These are phyloP conservation scores for Acipenser oxyrinchus DNA, from an alignment of 2,797 vertebrate species.

Conservation along the genomic window DNA sequence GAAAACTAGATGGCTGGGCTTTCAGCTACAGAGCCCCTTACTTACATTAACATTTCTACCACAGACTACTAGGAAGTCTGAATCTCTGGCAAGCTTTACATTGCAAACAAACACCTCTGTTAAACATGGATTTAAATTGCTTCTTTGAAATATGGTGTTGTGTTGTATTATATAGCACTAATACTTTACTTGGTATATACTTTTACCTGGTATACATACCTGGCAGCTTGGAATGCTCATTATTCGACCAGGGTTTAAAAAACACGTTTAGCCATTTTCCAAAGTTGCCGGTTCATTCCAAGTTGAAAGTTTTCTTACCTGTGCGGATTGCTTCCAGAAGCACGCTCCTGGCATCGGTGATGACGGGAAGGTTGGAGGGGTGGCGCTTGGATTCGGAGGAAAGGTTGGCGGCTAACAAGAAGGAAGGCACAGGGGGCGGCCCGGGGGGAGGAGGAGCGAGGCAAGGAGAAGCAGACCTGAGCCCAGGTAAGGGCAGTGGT, in stretches of 20 bases:
- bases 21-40: too few species aligned
- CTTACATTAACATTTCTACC: too few species aligned
- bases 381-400: conserved; percentile 82
- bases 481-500: conserved; percentile 67
- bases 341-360: conserved; percentile 94
- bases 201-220: too few species aligned
- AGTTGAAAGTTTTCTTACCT: conserved; percentile 55
- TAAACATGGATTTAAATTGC: too few species aligned
- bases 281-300: background rate
- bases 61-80: too few species aligned
- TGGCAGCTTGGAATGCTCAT: too few species aligned
- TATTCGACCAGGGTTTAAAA: background rate
- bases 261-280: background rate
- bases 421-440: conserved; percentile 72
- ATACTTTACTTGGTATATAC: too few species aligned
- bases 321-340: conserved; percentile 95
- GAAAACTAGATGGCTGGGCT: too few species aligned
- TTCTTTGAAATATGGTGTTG: too few species aligned
- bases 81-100: too few species aligned
- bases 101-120: too few species aligned
- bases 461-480: conserved; percentile 77
- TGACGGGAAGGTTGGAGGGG: conserved; percentile 83
- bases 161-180: too few species aligned
- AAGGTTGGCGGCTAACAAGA: conserved; percentile 61
- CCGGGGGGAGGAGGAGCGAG: conserved; percentile 58